Evolutionary conservation across 2,888 invertebrate species (phyloP), one percentile per base, ranked within the genome.

Genomic region (Stratiomys singularior): DNA sequence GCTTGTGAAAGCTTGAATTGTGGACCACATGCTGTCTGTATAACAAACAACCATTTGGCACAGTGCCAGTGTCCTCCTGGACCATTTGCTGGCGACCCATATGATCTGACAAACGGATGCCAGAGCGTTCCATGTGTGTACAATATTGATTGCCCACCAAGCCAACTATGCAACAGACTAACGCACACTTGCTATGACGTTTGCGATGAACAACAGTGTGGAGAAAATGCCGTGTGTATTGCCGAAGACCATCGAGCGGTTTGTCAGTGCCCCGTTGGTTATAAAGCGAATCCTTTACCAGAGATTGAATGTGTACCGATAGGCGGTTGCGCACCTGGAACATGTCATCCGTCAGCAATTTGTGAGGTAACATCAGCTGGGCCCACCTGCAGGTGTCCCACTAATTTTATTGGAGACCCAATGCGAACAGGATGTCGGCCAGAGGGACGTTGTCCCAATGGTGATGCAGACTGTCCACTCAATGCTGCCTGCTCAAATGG

Each of bases 1-100:
- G 95, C 95, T 58, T 97, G 97, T 84, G 92, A 93, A 81, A 90
- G 90, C 58, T 86, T 93, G 0, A 89, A 89, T 66, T 97, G 97
- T 85, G 97, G 96, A 0, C 94, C 95, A 0, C 93, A 94, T 81
- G 96, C 97, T 7, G 89, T 96, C 21, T 97, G 97, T 84, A 90
- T 96, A 9, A 94, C 95, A 1, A 95, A 96, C 83, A 96, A 96
- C 84, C 96, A 97, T 85, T 93, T 93, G 15, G 94, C 95, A 0
- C 93, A 94, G 85, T 97, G 97, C 84, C 94, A 95, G 83, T 97
- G 97, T 84, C 96, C 96, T 21, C 92, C 94, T 7, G 96, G 96
- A 21, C 91, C 94, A 0, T 96, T 92, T 84, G 93, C 94, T 11
- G 96, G 96, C 1, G 93, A 96, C 88, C 95, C 96, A 0, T 92